Conservation (phyloP, 2,797 vertebrate species). For the Nothura maculosa region DNA sequence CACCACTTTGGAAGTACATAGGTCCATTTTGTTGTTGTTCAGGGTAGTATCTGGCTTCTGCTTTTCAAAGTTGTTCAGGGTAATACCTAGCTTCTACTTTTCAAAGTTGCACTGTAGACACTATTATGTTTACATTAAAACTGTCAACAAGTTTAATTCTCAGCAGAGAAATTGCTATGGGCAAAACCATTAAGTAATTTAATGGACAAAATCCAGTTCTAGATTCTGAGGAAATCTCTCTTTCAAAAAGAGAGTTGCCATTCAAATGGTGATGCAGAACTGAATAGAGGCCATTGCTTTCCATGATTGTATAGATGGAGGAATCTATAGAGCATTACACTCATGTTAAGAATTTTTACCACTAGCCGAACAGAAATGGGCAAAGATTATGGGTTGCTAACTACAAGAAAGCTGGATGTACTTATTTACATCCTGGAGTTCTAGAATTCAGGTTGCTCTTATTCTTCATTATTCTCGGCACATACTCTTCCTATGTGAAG, state of each 20-base stretch:
- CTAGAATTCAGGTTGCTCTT: neutral
- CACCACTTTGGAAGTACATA: neutral
- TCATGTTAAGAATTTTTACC: neutral
- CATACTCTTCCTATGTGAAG: neutral
- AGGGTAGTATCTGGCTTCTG: neutral
- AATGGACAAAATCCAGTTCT: neutral
- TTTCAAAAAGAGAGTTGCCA: neutral
- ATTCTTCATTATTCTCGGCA: neutral
- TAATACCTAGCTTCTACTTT: neutral
- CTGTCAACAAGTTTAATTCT: neutral
- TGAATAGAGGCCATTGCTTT: neutral
- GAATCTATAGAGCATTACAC: neutral
- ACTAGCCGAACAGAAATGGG: neutral
- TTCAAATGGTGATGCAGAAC: neutral
- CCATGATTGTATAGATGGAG: neutral
- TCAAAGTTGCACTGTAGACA: neutral
- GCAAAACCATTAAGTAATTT: neutral
- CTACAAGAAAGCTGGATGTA: neutral
- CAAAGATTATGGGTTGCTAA: neutral
- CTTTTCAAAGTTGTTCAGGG: neutral
- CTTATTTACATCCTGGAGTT: too few species aligned
- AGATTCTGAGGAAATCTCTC: neutral
- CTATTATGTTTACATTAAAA: neutral
- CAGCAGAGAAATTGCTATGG: neutral
- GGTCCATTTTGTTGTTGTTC: neutral